Conservation (phyloP, 2,113 vertebrate genomes). For the Cephalopterus ornatus region DNA sequence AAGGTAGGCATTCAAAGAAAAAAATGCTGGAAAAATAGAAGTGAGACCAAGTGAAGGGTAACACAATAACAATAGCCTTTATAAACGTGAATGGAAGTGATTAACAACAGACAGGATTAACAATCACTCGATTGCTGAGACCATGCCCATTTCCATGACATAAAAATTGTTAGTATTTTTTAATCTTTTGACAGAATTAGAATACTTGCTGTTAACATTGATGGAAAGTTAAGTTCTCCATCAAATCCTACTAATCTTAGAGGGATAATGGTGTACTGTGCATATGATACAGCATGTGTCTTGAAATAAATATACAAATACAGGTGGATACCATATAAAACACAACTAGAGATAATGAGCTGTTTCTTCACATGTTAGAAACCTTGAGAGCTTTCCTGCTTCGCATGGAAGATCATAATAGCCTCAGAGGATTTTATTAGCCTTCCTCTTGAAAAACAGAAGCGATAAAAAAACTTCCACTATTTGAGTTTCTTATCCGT, state of each 20-base stretch:
- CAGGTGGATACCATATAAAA: background rate
- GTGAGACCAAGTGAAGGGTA: background rate
- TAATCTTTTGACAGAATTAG: background rate
- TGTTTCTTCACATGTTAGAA: background rate
- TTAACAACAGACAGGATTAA: background rate
- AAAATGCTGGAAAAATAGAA: background rate
- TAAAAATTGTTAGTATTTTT: background rate
- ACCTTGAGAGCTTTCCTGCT: background rate
- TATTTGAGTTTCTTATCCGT: background rate
- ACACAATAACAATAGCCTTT: background rate
- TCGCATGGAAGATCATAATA: background rate
- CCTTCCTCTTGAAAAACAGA: background rate
- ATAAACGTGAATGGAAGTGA: background rate
- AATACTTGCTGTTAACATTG: background rate
- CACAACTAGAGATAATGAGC: constrained; percentile 2
- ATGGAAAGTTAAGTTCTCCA: background rate
- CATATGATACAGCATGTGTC: background rate
- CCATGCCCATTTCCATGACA: background rate
- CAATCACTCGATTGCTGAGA: background rate
- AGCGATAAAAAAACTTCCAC: background rate
- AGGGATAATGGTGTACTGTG: background rate
- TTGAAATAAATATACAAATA: background rate
- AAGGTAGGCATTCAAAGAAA: background rate
- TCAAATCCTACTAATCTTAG: background rate
- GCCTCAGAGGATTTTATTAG: background rate